Conservation (phyloP, 2,888 invertebrate genomes). For the Plutella xylostella region DNA sequence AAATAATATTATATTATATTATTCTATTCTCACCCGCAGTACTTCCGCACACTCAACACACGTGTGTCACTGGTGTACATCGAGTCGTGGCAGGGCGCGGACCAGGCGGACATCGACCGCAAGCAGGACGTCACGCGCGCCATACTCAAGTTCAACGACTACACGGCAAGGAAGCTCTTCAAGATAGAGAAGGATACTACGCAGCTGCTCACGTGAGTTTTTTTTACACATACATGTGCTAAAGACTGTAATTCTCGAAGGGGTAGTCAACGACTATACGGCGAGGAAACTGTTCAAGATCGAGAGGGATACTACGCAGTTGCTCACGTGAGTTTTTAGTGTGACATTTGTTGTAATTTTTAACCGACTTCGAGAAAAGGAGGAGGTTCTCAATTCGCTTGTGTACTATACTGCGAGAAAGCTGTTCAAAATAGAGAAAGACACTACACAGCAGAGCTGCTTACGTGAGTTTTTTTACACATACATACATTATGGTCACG, state of each 20-base stretch:
- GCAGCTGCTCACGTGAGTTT: conserved; percentile 88
- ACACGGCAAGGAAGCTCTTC: conserved; percentile 86
- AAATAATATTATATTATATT: too few species aligned
- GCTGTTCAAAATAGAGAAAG: conserved; percentile 87
- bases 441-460: conserved; percentile 92
- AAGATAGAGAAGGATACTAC: conserved; percentile 92
- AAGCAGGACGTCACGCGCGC: conserved; percentile 90
- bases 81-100: conserved; percentile 95
- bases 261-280: conserved; percentile 94
- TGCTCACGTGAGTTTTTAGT: conserved; percentile 84
- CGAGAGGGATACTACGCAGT: conserved; percentile 91
- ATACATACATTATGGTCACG: too few species aligned
- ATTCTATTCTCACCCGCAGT: conserved; percentile 67
- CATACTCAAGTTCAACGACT: conserved; percentile 92
- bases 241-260: too few species aligned
- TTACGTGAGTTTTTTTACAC: conserved; percentile 87
- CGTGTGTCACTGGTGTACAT: conserved; percentile 95
- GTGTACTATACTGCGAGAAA: conserved; percentile 89
- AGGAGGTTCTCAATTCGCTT: too few species aligned
- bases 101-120: conserved; percentile 85
- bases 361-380: too few species aligned
- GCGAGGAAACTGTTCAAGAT: conserved; percentile 87
- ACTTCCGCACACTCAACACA: conserved; percentile 93
- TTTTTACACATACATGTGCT: too few species aligned
- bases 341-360: too few species aligned